Base-by-base conservation (phyloP, 2,113 vertebrate genomes). In the Cranoglanis bouderius region DNA sequence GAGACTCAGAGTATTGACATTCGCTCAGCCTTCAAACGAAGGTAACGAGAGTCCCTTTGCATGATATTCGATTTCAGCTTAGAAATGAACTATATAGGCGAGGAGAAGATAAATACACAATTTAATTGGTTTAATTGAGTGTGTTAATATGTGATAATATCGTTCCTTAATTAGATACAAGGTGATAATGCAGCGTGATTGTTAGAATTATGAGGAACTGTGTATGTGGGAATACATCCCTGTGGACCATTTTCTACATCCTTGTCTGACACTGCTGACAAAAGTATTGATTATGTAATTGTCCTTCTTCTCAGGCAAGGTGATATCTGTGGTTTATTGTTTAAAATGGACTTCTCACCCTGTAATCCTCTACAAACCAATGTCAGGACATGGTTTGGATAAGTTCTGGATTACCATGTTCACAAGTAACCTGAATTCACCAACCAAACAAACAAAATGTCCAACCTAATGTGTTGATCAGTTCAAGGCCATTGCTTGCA, bases 1-100 rank as follows among this genome's bases (percentile, higher is more conserved):
- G 96, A 96, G 38, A 93, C 96, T 90, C 96, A 96, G 91, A 96
- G 90, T 93, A 95, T 99, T 94, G 98, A 99, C 93, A 99, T 99
- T 95, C 97, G 98, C 93, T 98, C 98, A 91, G 98, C 98, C 93
- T 99, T 99, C 96, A 99, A 99, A 95, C 97, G 98, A 95, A 99
- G 98, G 98, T 99, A 99, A 98, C 85, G 78, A 85, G 90, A 91
- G 87, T 59, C 12, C 19, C 26, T 57, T 29, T 7, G 63, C 8
- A 53, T 43, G 19, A 77, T 57, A 49, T 81, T 40, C 0, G 26
- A 59, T 24, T 90, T 26, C 46, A 8, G 55, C n/a, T 38, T 57
- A 4, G 10, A 1, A 70, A 78, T 74, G 43, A 84, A 75, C 19
- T 80, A 13, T 57, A 12, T 38, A 6, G 5, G 32, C 29, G 84